Percentiles rank a stretch among this genome's conserved stretches.
These are phyloP conservation scores for Microplitis mediator DNA, from an alignment of 1,140 invertebrate species.

Conservation along the genomic window DNA sequence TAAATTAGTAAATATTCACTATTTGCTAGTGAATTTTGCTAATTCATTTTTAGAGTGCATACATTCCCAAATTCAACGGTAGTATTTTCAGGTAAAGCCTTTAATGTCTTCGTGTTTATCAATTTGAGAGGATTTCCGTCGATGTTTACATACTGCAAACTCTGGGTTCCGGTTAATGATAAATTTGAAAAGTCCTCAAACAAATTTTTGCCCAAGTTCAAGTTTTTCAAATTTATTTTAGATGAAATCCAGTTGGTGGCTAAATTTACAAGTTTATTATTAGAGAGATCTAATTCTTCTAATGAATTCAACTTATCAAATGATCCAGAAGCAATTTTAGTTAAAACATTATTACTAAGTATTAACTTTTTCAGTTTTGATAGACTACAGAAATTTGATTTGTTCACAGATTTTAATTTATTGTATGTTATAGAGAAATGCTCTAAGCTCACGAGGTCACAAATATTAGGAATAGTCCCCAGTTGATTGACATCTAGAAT, in stretches of 20 bases:
- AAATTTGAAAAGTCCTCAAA: neutral
- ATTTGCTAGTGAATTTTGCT: too few relatives aligned
- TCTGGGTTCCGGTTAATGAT: constrained; percentile 11
- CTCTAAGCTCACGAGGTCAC: neutral
- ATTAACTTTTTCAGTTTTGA: neutral
- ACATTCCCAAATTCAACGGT: too few relatives aligned
- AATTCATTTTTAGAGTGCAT: too few relatives aligned
- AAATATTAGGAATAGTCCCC: constrained; percentile 4
- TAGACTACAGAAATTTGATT: neutral
- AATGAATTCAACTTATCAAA: neutral
- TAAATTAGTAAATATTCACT: too few relatives aligned
- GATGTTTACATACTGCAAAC: constrained; percentile 21
- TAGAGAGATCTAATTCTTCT: neutral
- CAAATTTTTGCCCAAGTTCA: neutral
- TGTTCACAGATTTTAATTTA: neutral
- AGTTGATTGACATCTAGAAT: constrained; percentile 7
- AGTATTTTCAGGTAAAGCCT: too few relatives aligned
- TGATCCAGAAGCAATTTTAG: neutral
- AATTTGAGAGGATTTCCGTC: too few relatives aligned
- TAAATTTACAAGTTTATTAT: neutral
- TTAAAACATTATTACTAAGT: neutral
- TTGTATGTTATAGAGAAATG: constrained; percentile 12
- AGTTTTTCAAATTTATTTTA: neutral
- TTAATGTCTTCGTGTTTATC: too few relatives aligned
- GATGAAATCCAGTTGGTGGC: neutral